These are phyloP conservation scores for Synanthedon vespiformis DNA, from an alignment of 2,888 invertebrate species.

Conservation along the genomic window DNA sequence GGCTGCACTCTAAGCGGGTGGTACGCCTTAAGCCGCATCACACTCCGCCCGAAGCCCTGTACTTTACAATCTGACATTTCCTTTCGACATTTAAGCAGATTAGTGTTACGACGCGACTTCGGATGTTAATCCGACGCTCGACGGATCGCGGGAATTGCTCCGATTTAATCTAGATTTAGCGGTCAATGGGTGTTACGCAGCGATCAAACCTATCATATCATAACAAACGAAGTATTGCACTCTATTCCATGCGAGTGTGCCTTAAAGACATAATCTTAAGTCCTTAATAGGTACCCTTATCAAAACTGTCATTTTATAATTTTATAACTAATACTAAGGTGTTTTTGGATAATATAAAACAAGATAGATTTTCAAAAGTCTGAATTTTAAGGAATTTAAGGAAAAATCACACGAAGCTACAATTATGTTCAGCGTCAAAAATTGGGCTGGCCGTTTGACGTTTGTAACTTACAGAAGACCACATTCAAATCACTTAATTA, in stretches of 20 bases:
- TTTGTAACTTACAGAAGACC: too few species aligned
- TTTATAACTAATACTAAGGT: constrained; percentile 3
- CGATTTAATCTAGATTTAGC: constrained; percentile 58
- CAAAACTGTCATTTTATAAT: neutral
- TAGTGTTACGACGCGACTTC: constrained; percentile 61
- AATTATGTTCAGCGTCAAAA: too few species aligned
- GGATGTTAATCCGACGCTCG: constrained; percentile 65
- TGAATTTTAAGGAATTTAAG: too few species aligned
- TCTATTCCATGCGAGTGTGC: neutral
- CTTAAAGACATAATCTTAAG: too few species aligned
- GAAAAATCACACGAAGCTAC: too few species aligned
- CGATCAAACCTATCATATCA: constrained; percentile 6
- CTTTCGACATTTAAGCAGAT: constrained; percentile 70
- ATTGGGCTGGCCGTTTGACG: too few species aligned
- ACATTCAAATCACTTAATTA: too few species aligned
- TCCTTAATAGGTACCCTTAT: too few species aligned
- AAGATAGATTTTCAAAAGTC: too few species aligned
- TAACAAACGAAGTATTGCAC: neutral
- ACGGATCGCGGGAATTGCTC: constrained; percentile 61
- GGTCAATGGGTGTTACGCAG: constrained; percentile 20
- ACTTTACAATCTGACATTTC: constrained; percentile 70
- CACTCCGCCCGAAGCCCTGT: constrained; percentile 45
- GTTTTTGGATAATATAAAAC: too few species aligned
- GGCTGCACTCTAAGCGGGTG: constrained; percentile 41
- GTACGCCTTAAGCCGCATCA: constrained; percentile 53